Evolutionary conservation across 2,113 vertebrate genomes (phyloP).

Genomic region (Oreochromis tanganicae): DNA sequence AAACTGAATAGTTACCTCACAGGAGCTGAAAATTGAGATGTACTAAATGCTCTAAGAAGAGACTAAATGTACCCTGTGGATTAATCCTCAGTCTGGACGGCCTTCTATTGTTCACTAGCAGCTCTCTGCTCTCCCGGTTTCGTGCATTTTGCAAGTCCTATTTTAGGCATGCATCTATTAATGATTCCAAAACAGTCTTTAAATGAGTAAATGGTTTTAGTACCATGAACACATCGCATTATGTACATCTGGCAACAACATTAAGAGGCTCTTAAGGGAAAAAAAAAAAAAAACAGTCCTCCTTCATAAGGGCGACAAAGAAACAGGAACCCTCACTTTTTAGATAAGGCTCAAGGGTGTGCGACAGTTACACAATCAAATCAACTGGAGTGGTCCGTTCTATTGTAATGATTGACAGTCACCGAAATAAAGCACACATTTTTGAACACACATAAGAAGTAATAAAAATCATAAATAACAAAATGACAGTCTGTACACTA

Average conservation of each 20-base stretch:
- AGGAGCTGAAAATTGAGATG: neutral
- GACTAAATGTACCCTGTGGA: neutral
- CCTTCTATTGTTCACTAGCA: neutral
- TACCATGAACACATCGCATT: constrained; percentile 23
- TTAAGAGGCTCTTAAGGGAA: constrained; percentile 12
- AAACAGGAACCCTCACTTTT: constrained; percentile 19
- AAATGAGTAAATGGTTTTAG: constrained; percentile 16
- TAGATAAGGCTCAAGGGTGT: constrained; percentile 59
- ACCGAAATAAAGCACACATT: neutral
- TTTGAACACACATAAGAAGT: constrained; percentile 3
- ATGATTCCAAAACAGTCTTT: neutral
- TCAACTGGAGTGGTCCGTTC: constrained; percentile 23
- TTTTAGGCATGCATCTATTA: constrained; percentile 31
- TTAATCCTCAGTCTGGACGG: neutral
- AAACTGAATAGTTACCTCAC: neutral
- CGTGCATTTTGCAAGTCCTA: constrained; percentile 11
- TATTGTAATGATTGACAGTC: neutral
- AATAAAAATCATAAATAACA: constrained; percentile 50
- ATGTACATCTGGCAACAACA: constrained; percentile 38
- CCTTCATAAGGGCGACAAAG: neutral
- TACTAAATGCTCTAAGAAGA: neutral
- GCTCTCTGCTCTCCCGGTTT: neutral
- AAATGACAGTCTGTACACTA: constrained; percentile 3
- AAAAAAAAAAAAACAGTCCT: constrained; percentile 12
- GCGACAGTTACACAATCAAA: constrained; percentile 7